Evolutionary conservation across 2,113 vertebrate genomes (phyloP).

Genomic region (Dasypus novemcinctus): DNA sequence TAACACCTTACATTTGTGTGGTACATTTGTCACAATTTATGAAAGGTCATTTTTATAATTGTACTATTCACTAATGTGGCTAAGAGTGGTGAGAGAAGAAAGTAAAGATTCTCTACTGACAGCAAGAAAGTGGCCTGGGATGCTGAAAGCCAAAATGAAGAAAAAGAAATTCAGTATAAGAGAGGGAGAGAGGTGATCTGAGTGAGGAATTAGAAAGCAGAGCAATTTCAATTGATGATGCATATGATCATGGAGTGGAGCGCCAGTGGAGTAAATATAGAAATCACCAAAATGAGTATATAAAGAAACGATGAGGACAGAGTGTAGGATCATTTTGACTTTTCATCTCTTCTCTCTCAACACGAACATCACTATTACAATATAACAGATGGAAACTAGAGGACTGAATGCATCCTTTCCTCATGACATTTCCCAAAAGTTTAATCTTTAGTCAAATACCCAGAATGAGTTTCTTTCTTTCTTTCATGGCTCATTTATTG

Average conservation of each 20-base stretch:
- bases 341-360: not conserved
- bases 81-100: not conserved
- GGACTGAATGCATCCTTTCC: not conserved
- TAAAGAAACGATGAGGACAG: not conserved
- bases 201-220: not conserved
- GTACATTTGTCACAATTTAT: too few species aligned
- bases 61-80: not conserved
- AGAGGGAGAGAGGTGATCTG: not conserved
- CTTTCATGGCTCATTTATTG: slow-evolving; percentile 36
- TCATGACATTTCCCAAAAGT: not conserved
- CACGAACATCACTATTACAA: not conserved
- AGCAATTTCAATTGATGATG: not conserved
- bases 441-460: not conserved
- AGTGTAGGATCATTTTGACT: not conserved
- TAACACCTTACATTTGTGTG: too few species aligned
- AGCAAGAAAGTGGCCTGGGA: not conserved
- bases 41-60: not conserved
- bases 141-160: not conserved
- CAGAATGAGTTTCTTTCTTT: slow-evolving; percentile 4
- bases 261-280: not conserved
- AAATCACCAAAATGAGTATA: not conserved
- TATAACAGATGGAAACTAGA: not conserved
- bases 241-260: not conserved
- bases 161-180: not conserved
- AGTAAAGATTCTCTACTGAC: not conserved